Base-by-base conservation (phyloP, 2,797 vertebrate genomes). In the Enoplosus armatus region DNA sequence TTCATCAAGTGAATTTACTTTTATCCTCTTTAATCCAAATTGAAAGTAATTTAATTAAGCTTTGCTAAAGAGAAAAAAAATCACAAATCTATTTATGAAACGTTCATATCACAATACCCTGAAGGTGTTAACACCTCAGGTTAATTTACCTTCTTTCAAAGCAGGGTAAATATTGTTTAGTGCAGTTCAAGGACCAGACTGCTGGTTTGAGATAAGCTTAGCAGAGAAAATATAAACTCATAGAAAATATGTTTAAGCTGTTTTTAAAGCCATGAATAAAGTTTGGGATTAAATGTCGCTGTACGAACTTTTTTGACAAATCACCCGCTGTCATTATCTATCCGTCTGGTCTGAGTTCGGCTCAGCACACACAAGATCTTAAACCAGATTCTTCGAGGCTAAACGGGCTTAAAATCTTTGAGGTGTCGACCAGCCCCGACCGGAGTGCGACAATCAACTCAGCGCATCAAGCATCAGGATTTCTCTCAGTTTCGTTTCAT, bases 361-460 rank as follows among this genome's bases (percentile, higher is more conserved):
- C 50, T 62, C 24, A 0, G 5, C 54, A 20, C 18, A 6, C 58
- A 14, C 8, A 6, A 11, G 33, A 64, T 45, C 43, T 75, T 31
- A 33, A 47, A 35, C 33, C 16, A n/a, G 8, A 39, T 3, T 70
- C 60, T 29, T 22, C 3, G 2, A 39, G 24, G 18, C 20, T 29
- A 8, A 55, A 15, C 2, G 8, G 41, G 37, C 2, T 60, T 8
- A 22, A n/a, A 56, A 14, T 80, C 24, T 54, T 20, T 0, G 68
- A 47, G 59, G 69, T 24, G 74, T 66, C 26, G 0, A 39, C 54
- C 77, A 0, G 55, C 27, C 22, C 15, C 0, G 67, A 84, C 64
- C 61, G 6, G 64, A 79, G 59, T n/a, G 75, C 29, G 74, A 87
- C 84, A 84, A 81, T 87, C 86, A 86, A 3, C 80, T 80, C 79